These are phyloP conservation scores for Pangasius krempfi DNA, from an alignment of 2,797 vertebrate genomes.

Conservation along the genomic window DNA sequence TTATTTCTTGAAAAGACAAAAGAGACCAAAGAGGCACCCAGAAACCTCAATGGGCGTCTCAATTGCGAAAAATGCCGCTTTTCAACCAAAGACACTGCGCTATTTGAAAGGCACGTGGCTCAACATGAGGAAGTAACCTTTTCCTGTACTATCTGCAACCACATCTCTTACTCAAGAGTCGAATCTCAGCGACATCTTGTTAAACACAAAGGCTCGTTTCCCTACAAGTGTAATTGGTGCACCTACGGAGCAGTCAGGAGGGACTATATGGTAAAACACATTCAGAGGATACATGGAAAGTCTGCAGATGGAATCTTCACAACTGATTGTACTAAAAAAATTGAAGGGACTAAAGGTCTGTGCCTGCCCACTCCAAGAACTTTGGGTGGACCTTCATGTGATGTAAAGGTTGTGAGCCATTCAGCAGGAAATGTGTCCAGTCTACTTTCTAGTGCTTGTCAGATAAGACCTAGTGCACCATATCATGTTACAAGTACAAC, in stretches of 20 bases:
- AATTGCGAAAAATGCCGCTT: constrained; percentile 90
- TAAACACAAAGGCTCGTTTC: constrained; percentile 85
- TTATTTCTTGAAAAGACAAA: constrained; percentile 58
- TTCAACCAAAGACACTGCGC: constrained; percentile 78
- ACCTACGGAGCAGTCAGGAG: constrained; percentile 88
- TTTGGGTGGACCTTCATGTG: constrained; percentile 31
- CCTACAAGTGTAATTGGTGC: constrained; percentile 87
- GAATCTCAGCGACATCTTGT: constrained; percentile 89
- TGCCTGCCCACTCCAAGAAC: constrained; percentile 41
- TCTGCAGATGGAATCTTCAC: constrained; percentile 53
- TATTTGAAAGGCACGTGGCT: constrained; percentile 81
- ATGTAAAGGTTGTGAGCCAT: constrained; percentile 10
- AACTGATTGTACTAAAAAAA: constrained; percentile 8
- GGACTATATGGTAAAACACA: constrained; percentile 91
- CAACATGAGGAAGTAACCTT: constrained; percentile 87
- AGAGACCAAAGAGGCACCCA: constrained; percentile 59
- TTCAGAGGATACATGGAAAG: constrained; percentile 80
- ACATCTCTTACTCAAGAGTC: constrained; percentile 84
- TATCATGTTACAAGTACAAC: constrained; percentile 20
- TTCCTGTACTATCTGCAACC: constrained; percentile 88
- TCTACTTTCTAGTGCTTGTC: constrained; percentile 12
- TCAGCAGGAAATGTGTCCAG: constrained; percentile 20
- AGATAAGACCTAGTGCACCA: constrained; percentile 18
- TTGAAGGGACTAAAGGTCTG: not conserved
- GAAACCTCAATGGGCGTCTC: constrained; percentile 76